These are phyloP conservation scores for Darevskia nairensis DNA, from an alignment of 2,797 vertebrate species.

Conservation along the genomic window DNA sequence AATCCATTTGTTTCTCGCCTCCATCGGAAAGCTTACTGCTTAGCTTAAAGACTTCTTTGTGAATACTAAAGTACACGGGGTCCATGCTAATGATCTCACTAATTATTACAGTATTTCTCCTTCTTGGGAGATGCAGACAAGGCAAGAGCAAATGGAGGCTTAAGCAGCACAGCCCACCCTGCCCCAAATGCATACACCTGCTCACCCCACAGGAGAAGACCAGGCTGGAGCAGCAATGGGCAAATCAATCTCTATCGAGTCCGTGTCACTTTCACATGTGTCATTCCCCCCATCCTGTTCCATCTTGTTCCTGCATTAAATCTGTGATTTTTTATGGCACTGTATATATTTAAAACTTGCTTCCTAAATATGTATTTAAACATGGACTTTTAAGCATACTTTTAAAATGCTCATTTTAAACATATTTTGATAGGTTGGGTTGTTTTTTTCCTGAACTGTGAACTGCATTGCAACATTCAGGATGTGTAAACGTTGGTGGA, in stretches of 20 bases:
- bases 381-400: neutral
- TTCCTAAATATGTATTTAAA: neutral
- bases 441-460: no score
- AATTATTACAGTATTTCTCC: conserved; percentile 83
- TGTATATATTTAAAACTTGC: no score
- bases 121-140: conserved; percentile 57
- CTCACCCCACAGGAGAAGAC: neutral
- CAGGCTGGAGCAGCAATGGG: neutral
- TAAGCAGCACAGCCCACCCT: no score
- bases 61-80: conserved; percentile 78
- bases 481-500: no score
- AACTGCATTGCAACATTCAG: no score
- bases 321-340: neutral
- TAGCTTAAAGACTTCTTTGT: conserved; percentile 80
- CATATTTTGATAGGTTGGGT: no score
- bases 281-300: neutral
- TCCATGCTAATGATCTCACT: conserved; percentile 81
- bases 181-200: no score
- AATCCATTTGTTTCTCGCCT: conserved; percentile 78
- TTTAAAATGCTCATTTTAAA: neutral
- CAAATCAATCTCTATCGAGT: neutral
- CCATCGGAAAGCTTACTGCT: conserved; percentile 76
- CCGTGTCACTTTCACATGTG: neutral
- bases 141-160: conserved; percentile 35
- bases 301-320: neutral